Base-by-base conservation (phyloP, 2,888 invertebrate species). In the Malthinus seriepunctatus region DNA sequence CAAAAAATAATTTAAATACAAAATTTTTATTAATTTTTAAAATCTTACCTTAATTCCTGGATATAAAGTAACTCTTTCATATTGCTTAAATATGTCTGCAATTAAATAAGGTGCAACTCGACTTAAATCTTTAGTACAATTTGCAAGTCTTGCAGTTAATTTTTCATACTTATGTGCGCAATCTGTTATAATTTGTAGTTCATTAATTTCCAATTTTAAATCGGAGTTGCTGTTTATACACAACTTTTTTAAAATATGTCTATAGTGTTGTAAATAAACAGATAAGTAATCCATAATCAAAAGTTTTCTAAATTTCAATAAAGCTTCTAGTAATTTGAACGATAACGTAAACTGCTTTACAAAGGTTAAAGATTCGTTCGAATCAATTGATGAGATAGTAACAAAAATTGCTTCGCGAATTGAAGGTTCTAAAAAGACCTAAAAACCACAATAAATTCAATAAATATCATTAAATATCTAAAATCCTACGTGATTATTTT, bases 41-140 rank as follows among this genome's bases (percentile, higher is more conserved):
- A 2, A 32, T 63, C 70, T 68, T 73, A 82, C 82, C 75, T 82
- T 82, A 14, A 82, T 75, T 61, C 73, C 73, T 3, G 79, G 75
- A 69, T 78, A 76, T 23, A 82, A 69, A n/a, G 78, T 76, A 45
- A 73, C 67, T 47, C 70, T 69, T 65, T 82, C 81, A 66, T 80
- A 80, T 48, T 79, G 75, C 48, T 73, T 69, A 61, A 82, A 71
- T 67, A 82, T 73, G 70, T 82, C 80, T 3, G 80, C 78, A 46
- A 82, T 75, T 56, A 82, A 71, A 72, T 80, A 81, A 51, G 78
- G 76, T 6, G 79, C 70, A 23, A 81, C 76, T 64, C 82, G 73
- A 8, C 71, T 63, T 68, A 81, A 75, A 63, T 81, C 77, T 64
- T 76, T 79, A 50, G 74, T 73, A 45, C 71, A 70, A 32, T 63